phyloP scores from a whole-genome alignment of 2,113 vertebrate genomes.

The Caranx ignobilis region DNA sequence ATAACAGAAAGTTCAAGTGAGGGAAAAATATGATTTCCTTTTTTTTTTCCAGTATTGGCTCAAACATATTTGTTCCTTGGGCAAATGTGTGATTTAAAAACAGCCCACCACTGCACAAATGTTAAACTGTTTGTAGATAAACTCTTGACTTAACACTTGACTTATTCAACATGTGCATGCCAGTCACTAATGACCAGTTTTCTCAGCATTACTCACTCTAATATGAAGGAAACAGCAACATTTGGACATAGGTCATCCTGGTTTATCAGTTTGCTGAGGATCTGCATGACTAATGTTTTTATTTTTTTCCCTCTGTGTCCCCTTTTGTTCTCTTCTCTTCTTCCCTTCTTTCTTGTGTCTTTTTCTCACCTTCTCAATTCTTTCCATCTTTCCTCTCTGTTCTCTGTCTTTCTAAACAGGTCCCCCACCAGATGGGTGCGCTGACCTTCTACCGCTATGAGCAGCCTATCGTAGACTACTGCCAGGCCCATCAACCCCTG shows the following conservation, averaged over 20 bases:
- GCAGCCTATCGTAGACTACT: constrained; percentile 87
- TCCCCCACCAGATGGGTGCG: constrained; percentile 87
- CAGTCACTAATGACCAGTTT: background rate
- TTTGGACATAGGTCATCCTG: background rate
- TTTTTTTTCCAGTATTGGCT: background rate
- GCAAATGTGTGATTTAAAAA: background rate
- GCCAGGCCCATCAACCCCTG: constrained; percentile 87
- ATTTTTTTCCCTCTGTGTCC: background rate
- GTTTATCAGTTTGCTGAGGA: background rate
- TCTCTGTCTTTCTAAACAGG: constrained; percentile 67
- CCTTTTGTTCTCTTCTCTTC: background rate
- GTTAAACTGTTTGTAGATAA: background rate
- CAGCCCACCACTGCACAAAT: background rate
- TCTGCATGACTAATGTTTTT: constrained; percentile 10
- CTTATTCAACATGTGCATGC: background rate
- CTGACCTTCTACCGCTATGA: constrained; percentile 87
- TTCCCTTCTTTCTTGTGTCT: background rate
- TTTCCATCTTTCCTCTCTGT: constrained; percentile 1
- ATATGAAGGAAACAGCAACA: too few relatives aligned
- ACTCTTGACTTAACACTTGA: background rate
- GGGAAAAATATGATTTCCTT: background rate
- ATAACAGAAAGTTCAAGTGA: background rate
- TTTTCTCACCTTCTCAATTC: background rate
- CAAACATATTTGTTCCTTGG: background rate
- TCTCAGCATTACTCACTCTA: background rate